These are phyloP conservation scores for Acromyrmex charruanus DNA, from an alignment of 1,140 invertebrate genomes.

Conservation along the genomic window DNA sequence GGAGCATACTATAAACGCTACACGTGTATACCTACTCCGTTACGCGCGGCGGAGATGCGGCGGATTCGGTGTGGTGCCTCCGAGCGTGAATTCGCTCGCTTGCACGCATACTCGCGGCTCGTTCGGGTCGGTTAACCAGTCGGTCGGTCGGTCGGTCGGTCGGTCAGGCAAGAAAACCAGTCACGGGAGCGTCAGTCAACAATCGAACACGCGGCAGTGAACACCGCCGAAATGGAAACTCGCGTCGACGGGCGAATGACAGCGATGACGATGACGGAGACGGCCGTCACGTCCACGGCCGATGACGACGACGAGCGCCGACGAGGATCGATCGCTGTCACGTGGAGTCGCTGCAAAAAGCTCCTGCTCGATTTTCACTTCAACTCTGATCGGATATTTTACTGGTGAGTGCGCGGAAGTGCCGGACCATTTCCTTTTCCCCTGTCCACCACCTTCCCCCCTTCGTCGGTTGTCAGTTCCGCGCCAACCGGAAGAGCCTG, in stretches of 20 bases:
- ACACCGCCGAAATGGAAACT: slow-evolving; percentile 22
- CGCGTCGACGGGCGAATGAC: slow-evolving; percentile 9
- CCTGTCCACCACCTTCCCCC: neutral
- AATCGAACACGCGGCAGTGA: slow-evolving; percentile 41
- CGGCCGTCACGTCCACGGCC: neutral
- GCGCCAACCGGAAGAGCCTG: neutral
- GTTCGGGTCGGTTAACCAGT: neutral
- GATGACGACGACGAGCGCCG: neutral
- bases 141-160: neutral
- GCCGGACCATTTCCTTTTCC: neutral
- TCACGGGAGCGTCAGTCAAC: slow-evolving; percentile 53
- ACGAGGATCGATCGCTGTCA: neutral
- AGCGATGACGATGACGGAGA: neutral
- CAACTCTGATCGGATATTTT: slow-evolving; percentile 80
- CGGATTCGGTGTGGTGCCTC: neutral
- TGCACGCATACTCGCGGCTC: neutral
- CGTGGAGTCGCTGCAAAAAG: slow-evolving; percentile 72
- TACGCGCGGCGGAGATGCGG: neutral
- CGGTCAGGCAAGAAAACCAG: slow-evolving; percentile 13
- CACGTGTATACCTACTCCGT: neutral
- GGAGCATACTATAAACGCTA: neutral
- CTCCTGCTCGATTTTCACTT: slow-evolving; percentile 73
- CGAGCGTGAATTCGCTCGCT: slow-evolving; percentile 1
- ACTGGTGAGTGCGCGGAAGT: slow-evolving; percentile 78
- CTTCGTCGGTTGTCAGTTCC: neutral